Conservation (phyloP, 2,888 invertebrate species). For the Calephelis perditalis region DNA sequence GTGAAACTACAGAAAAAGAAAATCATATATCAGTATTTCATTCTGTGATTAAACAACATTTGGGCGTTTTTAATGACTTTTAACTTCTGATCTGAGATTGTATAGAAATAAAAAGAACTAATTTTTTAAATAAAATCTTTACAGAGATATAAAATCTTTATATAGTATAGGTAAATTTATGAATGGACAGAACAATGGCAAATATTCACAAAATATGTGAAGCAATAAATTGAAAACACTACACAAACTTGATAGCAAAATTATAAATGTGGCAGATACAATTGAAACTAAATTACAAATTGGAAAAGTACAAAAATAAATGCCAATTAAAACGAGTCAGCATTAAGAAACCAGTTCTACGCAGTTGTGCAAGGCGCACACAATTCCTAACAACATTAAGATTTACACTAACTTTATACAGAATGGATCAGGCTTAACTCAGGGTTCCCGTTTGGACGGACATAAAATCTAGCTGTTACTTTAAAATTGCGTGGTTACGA, state of each 20-base stretch:
- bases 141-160: too few relatives aligned
- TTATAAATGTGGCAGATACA: background rate
- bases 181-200: too few relatives aligned
- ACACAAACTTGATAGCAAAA: background rate
- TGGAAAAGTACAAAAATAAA: slow-evolving; percentile 41
- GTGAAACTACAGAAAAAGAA: too few relatives aligned
- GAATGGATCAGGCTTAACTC: slow-evolving; percentile 37
- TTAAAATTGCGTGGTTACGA: background rate
- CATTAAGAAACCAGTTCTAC: slow-evolving; percentile 20
- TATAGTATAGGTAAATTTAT: too few relatives aligned
- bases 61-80: too few relatives aligned
- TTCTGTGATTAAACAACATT: too few relatives aligned
- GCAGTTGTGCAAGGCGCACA: slow-evolving; percentile 6
- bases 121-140: too few relatives aligned
- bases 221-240: background rate
- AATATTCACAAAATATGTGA: background rate
- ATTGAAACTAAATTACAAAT: slow-evolving; percentile 3
- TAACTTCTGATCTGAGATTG: too few relatives aligned
- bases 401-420: slow-evolving; percentile 49
- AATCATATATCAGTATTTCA: too few relatives aligned
- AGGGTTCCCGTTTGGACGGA: slow-evolving; percentile 66
- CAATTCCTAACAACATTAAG: slow-evolving; percentile 31
- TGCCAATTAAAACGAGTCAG: slow-evolving; percentile 50
- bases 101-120: too few relatives aligned
- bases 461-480: slow-evolving; percentile 46